Base-by-base conservation (phyloP, 2,797 vertebrate species). In the Hoplostethus atlanticus region DNA sequence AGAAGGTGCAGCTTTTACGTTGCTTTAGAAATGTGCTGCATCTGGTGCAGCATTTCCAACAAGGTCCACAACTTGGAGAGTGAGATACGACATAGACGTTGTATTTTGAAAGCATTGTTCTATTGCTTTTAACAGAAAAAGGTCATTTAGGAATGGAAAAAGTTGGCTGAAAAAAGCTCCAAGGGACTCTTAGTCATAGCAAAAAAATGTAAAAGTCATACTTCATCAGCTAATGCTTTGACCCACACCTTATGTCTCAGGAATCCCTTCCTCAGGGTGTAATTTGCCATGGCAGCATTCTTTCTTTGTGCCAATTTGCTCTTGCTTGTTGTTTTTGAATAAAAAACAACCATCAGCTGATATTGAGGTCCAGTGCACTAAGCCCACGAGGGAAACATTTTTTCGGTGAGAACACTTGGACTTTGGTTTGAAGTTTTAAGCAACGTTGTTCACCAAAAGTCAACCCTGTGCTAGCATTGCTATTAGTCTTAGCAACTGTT, bases 231-330 rank as follows among this genome's bases (percentile, higher is more conserved):
- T 31, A 73, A 50, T n/a, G 67, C 66, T 50, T 28, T 76, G 54
- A 76, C 70, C 58, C 44, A 72, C 75, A 68, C 58, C 71, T 64
- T 65, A 60, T 17, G 34, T 38, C 34, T 31, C 53, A 73, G 10
- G 68, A 60, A 59, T 74, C 66, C 66, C 50, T 38, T 77, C 75
- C 66, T 70, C 48, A 50, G 66, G 64, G 73, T 73, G 36, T 36
- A 79, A 64, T 77, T 71, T 83, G 67, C 61, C 40, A 68, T 71
- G 38, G 70, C 74, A 62, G 79, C 46, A 66, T 56, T 75, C 36
- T 30, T 74, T 67, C 60, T 74, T 62, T 64, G 74, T 21, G 21
- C 63, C 84, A 80, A 86, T 85, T 83, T 81, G 68, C 68, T 76
- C 71, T 71, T 79, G 77, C 85, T 85, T 83, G 72, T 77, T 73